phyloP scores from a whole-genome alignment of 2,888 invertebrate species.

The Spisula solida region DNA sequence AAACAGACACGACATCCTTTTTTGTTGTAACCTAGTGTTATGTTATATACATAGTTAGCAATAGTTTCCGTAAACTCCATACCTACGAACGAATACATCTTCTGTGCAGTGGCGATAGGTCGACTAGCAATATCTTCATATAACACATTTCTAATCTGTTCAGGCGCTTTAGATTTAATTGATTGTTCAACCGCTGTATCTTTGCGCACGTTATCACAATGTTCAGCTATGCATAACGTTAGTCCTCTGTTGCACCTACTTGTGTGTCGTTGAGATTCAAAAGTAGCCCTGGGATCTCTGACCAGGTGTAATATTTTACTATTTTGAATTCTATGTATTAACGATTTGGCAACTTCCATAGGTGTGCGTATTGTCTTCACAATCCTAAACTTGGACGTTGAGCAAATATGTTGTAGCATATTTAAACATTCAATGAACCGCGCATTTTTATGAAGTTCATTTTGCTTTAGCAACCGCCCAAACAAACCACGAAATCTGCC shows the following conservation, averaged over 20 bases:
- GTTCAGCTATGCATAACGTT: neutral
- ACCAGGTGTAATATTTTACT: conserved; percentile 33
- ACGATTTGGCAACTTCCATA: neutral
- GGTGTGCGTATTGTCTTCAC: conserved; percentile 22
- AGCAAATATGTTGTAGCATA: neutral
- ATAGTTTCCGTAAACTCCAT: too few species aligned
- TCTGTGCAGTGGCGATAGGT: too few species aligned
- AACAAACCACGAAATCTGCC: too few species aligned
- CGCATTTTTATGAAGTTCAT: neutral
- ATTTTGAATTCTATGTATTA: neutral
- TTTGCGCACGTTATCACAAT: neutral
- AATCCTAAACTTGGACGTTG: conserved; percentile 15
- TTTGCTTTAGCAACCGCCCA: too few species aligned
- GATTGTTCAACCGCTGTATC: neutral
- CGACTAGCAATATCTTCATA: conserved; percentile 26
- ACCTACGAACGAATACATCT: too few species aligned
- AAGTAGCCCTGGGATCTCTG: conserved; percentile 29
- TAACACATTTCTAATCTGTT: neutral
- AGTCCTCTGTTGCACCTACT: neutral
- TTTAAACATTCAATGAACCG: neutral
- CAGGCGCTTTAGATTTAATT: neutral
- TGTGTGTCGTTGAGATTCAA: conserved; percentile 30
- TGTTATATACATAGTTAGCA: conserved; percentile 11
- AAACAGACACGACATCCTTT: neutral
- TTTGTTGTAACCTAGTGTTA: conserved; percentile 26